Percentiles rank a stretch among this genome's conserved stretches.
phyloP scores from a whole-genome alignment of 2,113 vertebrate genomes.

The Mus pahari region DNA sequence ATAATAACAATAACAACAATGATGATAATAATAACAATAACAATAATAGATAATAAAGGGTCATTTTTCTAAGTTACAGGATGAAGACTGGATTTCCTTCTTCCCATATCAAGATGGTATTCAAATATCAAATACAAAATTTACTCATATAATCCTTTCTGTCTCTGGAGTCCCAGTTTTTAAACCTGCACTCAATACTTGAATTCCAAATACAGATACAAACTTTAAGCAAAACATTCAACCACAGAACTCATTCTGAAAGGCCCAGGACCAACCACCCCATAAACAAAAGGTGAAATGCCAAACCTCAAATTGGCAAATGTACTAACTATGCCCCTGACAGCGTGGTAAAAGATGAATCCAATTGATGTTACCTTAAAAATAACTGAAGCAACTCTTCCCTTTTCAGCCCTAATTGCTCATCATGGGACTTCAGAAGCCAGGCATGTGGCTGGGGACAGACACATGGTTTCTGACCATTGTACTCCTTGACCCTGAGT shows the following conservation, averaged over 20 bases:
- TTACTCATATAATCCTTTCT: constrained; percentile 3
- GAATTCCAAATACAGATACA: constrained; percentile 63
- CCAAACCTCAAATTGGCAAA: constrained; percentile 77
- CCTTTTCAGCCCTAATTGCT: constrained; percentile 40
- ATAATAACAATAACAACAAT: no score
- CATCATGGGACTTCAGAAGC: constrained; percentile 20
- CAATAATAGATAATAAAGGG: not conserved
- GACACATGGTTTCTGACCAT: constrained; percentile 30
- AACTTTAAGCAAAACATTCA: constrained; percentile 77
- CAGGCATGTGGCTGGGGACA: not conserved
- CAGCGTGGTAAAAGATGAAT: constrained; percentile 41
- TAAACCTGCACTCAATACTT: not conserved
- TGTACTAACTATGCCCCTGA: constrained; percentile 45
- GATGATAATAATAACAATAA: not conserved
- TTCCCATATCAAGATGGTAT: not conserved
- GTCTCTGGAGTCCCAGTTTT: not conserved
- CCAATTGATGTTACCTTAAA: constrained; percentile 79
- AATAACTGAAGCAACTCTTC: constrained; percentile 55
- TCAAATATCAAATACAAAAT: not conserved
- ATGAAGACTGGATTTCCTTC: not conserved
- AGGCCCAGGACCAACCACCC: constrained; percentile 70
- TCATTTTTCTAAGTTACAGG: constrained; percentile 14
- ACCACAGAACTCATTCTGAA: constrained; percentile 79
- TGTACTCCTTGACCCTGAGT: not conserved
- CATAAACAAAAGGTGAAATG: constrained; percentile 74